phyloP scores from a whole-genome alignment of 2,113 vertebrate genomes.

The Plestiodon gilberti region DNA sequence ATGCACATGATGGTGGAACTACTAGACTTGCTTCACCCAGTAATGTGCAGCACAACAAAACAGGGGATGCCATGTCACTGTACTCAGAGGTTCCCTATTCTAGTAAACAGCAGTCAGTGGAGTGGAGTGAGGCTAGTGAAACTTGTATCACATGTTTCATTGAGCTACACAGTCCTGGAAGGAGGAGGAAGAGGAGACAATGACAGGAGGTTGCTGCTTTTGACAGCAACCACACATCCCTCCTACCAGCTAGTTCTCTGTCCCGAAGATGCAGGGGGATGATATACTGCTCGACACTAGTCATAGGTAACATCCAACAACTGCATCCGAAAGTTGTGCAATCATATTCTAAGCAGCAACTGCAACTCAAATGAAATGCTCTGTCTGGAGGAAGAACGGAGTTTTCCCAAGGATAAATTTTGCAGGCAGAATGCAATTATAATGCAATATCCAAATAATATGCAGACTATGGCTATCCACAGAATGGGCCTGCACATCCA shows the following conservation, averaged over 20 bases:
- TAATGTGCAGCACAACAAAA: not conserved
- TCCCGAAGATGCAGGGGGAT: not conserved
- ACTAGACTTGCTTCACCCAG: not conserved
- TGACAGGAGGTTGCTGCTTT: too few species aligned
- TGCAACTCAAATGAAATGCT: not conserved
- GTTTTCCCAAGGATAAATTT: not conserved
- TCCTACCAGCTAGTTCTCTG: not conserved
- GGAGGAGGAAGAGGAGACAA: too few species aligned
- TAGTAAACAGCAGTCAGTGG: not conserved
- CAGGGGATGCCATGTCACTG: not conserved
- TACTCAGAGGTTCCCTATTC: not conserved
- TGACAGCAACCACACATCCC: too few species aligned
- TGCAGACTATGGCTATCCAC: too few species aligned
- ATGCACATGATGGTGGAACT: not conserved
- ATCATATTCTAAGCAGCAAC: not conserved
- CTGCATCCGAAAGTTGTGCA: not conserved
- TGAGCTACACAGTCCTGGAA: too few species aligned
- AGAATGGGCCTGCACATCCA: too few species aligned
- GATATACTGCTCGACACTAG: not conserved
- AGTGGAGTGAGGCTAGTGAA: not conserved
- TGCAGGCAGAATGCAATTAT: not conserved
- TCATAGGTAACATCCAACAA: not conserved
- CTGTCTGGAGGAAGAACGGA: not conserved
- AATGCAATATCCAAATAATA: too few species aligned
- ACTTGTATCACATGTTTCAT: not conserved